Percentiles rank a stretch among this genome's conserved stretches.
phyloP scores from a whole-genome alignment of 2,888 invertebrate genomes.

The Phyllotreta cruciferae region DNA sequence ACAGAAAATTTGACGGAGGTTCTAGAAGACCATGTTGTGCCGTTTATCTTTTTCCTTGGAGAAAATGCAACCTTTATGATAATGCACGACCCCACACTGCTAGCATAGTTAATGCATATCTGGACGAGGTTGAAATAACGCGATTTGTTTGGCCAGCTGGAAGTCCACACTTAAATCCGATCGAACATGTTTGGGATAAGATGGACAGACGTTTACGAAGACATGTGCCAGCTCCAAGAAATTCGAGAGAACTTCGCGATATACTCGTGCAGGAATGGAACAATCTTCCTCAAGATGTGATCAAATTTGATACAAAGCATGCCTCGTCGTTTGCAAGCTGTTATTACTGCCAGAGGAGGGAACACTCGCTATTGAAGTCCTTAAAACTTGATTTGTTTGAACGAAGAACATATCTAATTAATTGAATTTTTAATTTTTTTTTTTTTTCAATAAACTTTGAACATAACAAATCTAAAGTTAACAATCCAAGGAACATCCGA shows the following conservation, averaged over 20 bases:
- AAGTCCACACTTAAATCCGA: not conserved
- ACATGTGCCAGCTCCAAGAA: not conserved
- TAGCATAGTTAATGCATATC: too few species aligned
- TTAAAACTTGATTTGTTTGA: not conserved
- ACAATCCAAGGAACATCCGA: too few species aligned
- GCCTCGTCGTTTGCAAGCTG: not conserved
- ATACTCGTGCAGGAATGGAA: not conserved
- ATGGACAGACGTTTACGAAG: not conserved
- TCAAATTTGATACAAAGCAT: not conserved
- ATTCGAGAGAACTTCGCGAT: not conserved
- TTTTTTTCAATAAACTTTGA: too few species aligned
- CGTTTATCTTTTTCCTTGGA: too few species aligned
- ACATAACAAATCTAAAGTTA: too few species aligned
- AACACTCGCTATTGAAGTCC: not conserved
- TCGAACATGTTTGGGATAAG: not conserved
- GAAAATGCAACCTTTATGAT: too few species aligned
- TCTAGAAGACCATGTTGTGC: too few species aligned
- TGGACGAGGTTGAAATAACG: not conserved
- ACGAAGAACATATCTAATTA: not conserved
- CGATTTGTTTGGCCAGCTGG: not conserved
- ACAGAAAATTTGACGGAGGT: too few species aligned
- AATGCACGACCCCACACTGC: too few species aligned
- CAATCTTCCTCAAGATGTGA: not conserved
- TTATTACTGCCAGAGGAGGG: not conserved
- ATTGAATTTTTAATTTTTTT: too few species aligned